These are phyloP conservation scores for Caranx ignobilis DNA, from an alignment of 2,113 vertebrate species.

Conservation along the genomic window DNA sequence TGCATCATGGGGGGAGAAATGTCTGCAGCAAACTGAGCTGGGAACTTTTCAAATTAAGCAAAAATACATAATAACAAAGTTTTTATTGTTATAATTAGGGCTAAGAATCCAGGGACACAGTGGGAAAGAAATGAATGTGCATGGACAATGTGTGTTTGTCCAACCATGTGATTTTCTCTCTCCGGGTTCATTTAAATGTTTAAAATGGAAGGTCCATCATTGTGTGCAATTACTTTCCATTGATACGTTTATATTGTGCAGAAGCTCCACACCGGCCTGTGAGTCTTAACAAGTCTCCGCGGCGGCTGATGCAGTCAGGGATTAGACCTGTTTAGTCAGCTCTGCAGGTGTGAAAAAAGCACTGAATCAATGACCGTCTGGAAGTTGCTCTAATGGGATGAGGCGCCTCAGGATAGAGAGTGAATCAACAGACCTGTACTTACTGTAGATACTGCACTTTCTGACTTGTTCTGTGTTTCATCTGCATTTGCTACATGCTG, in stretches of 20 bases:
- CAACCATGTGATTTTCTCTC: neutral
- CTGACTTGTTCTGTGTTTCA: neutral
- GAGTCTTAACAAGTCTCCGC: slow-evolving; percentile 19
- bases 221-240: slow-evolving; percentile 24
- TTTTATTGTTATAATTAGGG: neutral
- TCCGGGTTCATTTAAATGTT: slow-evolving; percentile 1
- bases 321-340: slow-evolving; percentile 16
- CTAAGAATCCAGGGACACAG: neutral
- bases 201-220: slow-evolving; percentile 4
- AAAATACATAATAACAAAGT: too few species aligned
- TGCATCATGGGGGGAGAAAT: neutral
- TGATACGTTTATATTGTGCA: slow-evolving; percentile 2
- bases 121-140: neutral
- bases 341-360: slow-evolving; percentile 14
- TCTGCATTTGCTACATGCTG: neutral
- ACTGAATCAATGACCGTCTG: slow-evolving; percentile 7
- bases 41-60: neutral
- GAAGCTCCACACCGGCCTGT: neutral
- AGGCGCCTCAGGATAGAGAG: too few species aligned
- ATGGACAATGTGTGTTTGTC: neutral
- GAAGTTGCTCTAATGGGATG: neutral
- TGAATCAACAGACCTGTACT: neutral
- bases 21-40: neutral
- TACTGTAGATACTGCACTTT: neutral
- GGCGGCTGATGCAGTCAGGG: slow-evolving; percentile 5